These are phyloP conservation scores for Crepidodera aurea DNA, from an alignment of 2,888 invertebrate genomes.

Conservation along the genomic window DNA sequence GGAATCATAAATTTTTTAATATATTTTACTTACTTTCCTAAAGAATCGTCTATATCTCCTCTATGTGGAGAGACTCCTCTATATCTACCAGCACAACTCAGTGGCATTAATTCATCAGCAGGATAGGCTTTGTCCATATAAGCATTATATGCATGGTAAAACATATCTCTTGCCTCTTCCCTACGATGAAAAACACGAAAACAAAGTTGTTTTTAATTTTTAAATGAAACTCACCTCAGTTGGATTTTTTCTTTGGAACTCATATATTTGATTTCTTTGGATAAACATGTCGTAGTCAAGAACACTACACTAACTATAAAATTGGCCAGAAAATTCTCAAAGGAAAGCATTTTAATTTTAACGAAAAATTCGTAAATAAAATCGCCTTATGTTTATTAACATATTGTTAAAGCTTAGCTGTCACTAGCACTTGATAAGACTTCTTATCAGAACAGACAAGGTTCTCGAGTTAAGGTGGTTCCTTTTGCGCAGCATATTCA, in stretches of 20 bases:
- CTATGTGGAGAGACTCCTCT: constrained; percentile 89
- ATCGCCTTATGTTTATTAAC: constrained; percentile 45
- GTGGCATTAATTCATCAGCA: constrained; percentile 97
- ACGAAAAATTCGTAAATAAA: constrained; percentile 50
- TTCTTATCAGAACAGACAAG: constrained; percentile 29
- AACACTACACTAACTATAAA: constrained; percentile 40
- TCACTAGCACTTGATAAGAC: constrained; percentile 39
- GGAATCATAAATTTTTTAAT: too few species aligned
- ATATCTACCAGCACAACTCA: constrained; percentile 92
- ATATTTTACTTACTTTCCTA: constrained; percentile 86
- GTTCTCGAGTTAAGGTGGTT: constrained; percentile 3
- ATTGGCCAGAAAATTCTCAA: constrained; percentile 42
- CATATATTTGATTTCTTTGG: constrained; percentile 46
- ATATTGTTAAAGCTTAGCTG: constrained; percentile 47
- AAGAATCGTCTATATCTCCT: constrained; percentile 95
- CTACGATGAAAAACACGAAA: constrained; percentile 62
- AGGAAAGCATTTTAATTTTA: constrained; percentile 49
- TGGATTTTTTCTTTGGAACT: constrained; percentile 44
- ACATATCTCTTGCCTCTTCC: constrained; percentile 93
- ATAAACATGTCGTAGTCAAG: constrained; percentile 39
- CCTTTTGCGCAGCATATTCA: constrained; percentile 15
- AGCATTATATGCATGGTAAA: constrained; percentile 93
- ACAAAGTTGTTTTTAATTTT: too few species aligned
- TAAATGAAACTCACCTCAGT: constrained; percentile 47
- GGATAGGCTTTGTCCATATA: constrained; percentile 99